A percentile compares a stretch with the other conserved stretches of the same genome.
phyloP scores from a whole-genome alignment of 2,888 invertebrate genomes.

The Troides helena region DNA sequence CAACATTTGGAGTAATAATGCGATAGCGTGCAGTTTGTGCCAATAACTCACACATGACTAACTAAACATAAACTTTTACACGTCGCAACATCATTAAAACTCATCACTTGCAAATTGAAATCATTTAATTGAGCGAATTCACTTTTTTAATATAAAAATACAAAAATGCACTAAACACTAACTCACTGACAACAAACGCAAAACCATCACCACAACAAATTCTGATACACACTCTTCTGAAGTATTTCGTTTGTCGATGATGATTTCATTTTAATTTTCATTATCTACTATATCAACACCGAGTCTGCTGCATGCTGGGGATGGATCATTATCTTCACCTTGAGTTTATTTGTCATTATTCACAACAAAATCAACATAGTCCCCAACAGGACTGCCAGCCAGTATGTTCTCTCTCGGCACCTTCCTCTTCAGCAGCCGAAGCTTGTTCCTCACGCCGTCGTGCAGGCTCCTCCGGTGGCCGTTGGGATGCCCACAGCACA shows the following conservation, averaged over 20 bases:
- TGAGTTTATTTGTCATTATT: constrained; percentile 59
- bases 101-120: constrained; percentile 12
- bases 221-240: too few relatives aligned
- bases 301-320: too few relatives aligned
- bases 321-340: not conserved
- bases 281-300: too few relatives aligned
- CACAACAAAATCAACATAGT: constrained; percentile 70
- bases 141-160: constrained; percentile 18
- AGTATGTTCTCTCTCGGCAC: constrained; percentile 65
- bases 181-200: not conserved
- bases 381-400: constrained; percentile 50
- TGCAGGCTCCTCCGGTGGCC: constrained; percentile 66
- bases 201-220: not conserved
- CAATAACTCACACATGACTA: not conserved
- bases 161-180: constrained; percentile 8
- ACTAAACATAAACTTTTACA: not conserved
- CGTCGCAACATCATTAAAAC: constrained; percentile 13
- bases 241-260: too few relatives aligned
- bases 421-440: constrained; percentile 52
- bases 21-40: not conserved
- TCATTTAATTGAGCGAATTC: constrained; percentile 15
- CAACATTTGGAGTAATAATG: constrained; percentile 6
- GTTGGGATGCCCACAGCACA: constrained; percentile 53
- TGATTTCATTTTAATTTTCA: too few relatives aligned
- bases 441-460: constrained; percentile 54